Evolutionary conservation across 2,113 vertebrate genomes (phyloP).

Genomic region (Oryzias javanicus): DNA sequence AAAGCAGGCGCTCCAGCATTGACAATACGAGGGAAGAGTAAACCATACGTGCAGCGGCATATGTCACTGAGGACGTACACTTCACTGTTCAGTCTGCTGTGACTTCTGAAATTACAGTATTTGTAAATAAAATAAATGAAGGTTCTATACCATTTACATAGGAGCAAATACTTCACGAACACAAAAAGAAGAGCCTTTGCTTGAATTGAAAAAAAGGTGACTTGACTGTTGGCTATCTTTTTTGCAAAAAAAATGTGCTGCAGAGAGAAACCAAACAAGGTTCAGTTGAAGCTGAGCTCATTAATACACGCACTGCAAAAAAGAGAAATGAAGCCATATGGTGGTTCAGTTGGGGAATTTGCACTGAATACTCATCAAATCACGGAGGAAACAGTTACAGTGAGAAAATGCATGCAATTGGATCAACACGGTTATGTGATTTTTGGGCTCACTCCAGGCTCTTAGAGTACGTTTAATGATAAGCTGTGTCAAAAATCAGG

Average conservation of each 20-base stretch:
- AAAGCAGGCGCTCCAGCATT: constrained; percentile 1
- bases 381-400: constrained; percentile 11
- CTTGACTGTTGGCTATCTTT: constrained; percentile 24
- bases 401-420: constrained; percentile 11
- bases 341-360: background rate
- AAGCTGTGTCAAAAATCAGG: constrained; percentile 43
- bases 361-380: constrained; percentile 21
- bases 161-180: background rate
- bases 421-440: constrained; percentile 33
- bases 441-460: constrained; percentile 49
- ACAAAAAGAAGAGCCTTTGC: background rate
- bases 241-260: constrained; percentile 36
- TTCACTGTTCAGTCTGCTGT: no score
- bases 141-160: background rate
- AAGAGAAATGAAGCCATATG: constrained; percentile 18
- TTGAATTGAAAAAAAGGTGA: constrained; percentile 13
- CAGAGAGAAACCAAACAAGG: constrained; percentile 36
- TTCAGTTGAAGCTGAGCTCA: constrained; percentile 29
- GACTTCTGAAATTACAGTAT: no score
- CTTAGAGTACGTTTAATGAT: constrained; percentile 59
- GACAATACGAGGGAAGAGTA: no score
- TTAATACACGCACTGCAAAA: constrained; percentile 7
- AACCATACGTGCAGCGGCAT: no score
- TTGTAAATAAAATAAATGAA: no score
- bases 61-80: no score